Evolutionary conservation across 2,888 invertebrate species (phyloP), one percentile per base, ranked within the genome.

Genomic region (Sinohyriopsis cumingii): DNA sequence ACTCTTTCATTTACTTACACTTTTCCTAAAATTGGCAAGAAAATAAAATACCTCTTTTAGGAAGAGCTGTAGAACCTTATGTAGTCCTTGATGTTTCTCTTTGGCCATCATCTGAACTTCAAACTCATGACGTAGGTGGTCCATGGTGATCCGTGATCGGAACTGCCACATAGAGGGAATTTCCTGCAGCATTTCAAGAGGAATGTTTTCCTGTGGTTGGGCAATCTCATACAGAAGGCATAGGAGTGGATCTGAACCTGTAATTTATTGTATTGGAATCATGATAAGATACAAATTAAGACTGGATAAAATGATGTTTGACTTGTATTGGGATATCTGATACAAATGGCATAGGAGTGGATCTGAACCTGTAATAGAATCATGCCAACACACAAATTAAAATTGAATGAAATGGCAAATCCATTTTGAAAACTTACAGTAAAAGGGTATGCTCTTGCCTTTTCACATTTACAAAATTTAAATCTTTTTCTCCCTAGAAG

Each of bases 81-180:
- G 33, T 9, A 33, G 33, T 33, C 9, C 33, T 9, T 33, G 33
- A 33, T 33, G 9, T 33, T 9, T 33, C 33, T 9, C 33, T 33
- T 33, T 33, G 33, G 9, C 33, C 33, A 33, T 33, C 33, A 33
- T 33, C 56, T 45, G 25, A 53, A 45, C 45, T n/a, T 71, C 61
- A 22, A 80, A 76, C 24, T 67, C 67, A n/a, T 77, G 74, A 5
- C 69, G 63, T 25, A 79, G 65, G 64, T 80, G 74, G 24, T 72
- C 74, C 19, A 79, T 63, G 20, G 74, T 69, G 67, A 80, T 71
- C 18, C 71, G 65, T 0, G 74, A 57, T 24, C 80, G 63, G 72
- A 64, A 77, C 33, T 73, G 60, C 80, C 80, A 80, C 55, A 77
- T 64, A 22, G 63, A 63, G 1, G 71, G 71, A 15, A 57, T 59